These are phyloP conservation scores for Forbesichthys papilliferus DNA, from an alignment of 2,113 vertebrate genomes.

Conservation along the genomic window DNA sequence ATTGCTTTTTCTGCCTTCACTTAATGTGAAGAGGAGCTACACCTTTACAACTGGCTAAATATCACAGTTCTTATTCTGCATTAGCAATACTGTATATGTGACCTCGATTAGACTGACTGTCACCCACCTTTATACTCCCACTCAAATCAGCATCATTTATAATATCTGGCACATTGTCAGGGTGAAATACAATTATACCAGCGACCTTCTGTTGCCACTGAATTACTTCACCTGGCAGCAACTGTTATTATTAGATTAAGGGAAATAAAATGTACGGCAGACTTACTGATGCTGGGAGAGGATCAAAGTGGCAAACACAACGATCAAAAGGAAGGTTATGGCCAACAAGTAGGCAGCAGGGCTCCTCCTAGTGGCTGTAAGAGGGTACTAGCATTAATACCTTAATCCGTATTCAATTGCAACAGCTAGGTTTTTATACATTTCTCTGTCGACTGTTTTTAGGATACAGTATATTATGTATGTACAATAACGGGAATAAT, in stretches of 20 bases:
- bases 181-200: background rate
- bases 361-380: conserved; percentile 73
- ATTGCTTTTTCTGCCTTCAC: background rate
- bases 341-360: conserved; percentile 77
- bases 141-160: conserved; percentile 34
- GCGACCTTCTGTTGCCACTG: background rate
- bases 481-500: background rate
- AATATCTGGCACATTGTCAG: conserved; percentile 17
- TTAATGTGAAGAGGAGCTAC: background rate
- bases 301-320: conserved; percentile 82
- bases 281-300: conserved; percentile 87
- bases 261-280: background rate
- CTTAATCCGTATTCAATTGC: background rate
- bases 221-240: background rate
- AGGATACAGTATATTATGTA: background rate
- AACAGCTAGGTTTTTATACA: background rate
- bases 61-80: conserved; percentile 31
- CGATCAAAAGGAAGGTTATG: conserved; percentile 79
- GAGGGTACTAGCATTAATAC: conserved; percentile 33
- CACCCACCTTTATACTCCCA: background rate
- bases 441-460: background rate
- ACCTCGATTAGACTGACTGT: conserved; percentile 9
- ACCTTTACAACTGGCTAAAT: conserved; percentile 39
- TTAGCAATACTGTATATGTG: conserved; percentile 6
- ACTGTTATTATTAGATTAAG: background rate